Evolutionary conservation across 2,888 invertebrate genomes (phyloP).

Genomic region (Choristoneura rosaceana): DNA sequence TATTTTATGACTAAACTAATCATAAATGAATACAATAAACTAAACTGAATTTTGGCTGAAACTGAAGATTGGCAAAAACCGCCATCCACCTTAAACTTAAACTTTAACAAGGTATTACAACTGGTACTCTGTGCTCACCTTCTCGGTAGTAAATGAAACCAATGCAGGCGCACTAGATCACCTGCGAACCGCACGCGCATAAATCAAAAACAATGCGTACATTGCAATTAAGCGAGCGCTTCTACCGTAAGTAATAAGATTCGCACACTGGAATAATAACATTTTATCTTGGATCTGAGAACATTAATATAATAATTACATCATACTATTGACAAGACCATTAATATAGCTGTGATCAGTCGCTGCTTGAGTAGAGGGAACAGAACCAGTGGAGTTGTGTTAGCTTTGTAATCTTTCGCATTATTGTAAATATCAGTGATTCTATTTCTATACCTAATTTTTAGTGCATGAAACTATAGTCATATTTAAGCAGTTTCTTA

Average conservation of each 20-base stretch:
- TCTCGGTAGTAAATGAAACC: slow-evolving; percentile 58
- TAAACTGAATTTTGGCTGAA: no score
- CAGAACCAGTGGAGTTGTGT: slow-evolving; percentile 48
- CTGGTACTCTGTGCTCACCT: slow-evolving; percentile 7
- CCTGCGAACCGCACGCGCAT: slow-evolving; percentile 52
- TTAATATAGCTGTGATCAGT: slow-evolving; percentile 68
- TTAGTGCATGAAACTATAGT: no score
- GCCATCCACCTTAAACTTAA: background rate
- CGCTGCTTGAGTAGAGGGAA: slow-evolving; percentile 44
- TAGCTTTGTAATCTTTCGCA: background rate
- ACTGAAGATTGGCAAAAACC: background rate
- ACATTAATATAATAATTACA: slow-evolving; percentile 81
- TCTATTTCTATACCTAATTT: no score
- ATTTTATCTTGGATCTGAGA: slow-evolving; percentile 71
- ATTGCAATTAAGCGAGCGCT: slow-evolving; percentile 68
- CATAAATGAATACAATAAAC: no score
- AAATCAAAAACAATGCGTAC: slow-evolving; percentile 57
- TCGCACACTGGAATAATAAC: slow-evolving; percentile 65
- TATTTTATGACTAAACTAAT: no score
- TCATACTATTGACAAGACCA: slow-evolving; percentile 76
- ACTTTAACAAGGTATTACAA: background rate
- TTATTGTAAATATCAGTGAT: background rate
- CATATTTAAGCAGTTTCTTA: no score
- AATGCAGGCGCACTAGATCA: slow-evolving; percentile 62
- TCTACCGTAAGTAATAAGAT: slow-evolving; percentile 64